These are phyloP conservation scores for Apodemus sylvaticus DNA, from an alignment of 2,113 vertebrate species.

Conservation along the genomic window DNA sequence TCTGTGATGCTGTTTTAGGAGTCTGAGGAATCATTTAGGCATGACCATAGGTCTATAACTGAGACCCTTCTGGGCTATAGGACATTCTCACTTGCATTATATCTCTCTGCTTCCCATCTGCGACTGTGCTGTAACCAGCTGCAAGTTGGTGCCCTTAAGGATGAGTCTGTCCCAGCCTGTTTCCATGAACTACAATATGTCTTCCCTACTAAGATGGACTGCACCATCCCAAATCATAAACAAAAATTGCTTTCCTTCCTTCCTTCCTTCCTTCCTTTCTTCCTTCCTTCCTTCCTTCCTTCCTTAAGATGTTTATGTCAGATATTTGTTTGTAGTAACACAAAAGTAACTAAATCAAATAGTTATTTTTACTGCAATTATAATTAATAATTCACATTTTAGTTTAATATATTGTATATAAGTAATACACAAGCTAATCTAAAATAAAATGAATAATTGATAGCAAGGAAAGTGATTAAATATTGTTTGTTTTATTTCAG, in stretches of 20 bases:
- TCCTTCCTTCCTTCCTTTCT: too few species aligned
- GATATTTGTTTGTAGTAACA: background rate
- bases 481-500: constrained; percentile 3
- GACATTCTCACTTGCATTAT: background rate
- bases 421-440: background rate
- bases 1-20: background rate
- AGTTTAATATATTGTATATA: background rate
- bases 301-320: background rate
- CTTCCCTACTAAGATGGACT: background rate
- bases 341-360: background rate
- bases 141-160: background rate
- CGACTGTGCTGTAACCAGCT: background rate
- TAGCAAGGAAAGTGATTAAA: background rate
- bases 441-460: background rate
- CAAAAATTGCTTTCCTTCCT: too few species aligned
- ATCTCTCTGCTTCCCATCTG: background rate
- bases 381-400: constrained; percentile 11
- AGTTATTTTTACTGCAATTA: background rate
- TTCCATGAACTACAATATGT: too few species aligned
- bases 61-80: background rate
- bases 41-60: background rate
- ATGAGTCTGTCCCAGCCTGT: background rate
- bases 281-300: too few species aligned
- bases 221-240: background rate
- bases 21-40: background rate